phyloP scores from a whole-genome alignment of 2,888 invertebrate genomes.

The Xestia sexstrigata region DNA sequence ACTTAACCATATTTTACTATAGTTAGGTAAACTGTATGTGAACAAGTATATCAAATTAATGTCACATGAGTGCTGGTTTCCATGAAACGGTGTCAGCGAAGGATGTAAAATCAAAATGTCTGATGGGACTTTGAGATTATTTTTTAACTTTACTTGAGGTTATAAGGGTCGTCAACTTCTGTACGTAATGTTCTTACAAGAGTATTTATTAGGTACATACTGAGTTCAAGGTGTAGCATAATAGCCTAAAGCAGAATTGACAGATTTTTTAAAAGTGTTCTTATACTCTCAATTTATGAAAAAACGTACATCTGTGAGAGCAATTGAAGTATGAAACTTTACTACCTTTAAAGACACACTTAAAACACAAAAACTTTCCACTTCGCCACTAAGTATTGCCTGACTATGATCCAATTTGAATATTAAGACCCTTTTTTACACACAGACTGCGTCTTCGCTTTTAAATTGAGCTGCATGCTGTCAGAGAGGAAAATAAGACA shows the following conservation, averaged over 20 bases:
- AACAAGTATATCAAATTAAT: conserved; percentile 29
- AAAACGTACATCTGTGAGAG: not conserved
- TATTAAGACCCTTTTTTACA: not conserved
- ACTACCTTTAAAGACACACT: not conserved
- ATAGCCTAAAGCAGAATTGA: not conserved
- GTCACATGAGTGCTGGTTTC: conserved; percentile 36
- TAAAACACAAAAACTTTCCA: not conserved
- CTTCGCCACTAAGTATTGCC: not conserved
- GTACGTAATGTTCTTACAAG: conserved; percentile 11
- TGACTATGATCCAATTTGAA: not conserved
- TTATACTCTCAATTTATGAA: not conserved
- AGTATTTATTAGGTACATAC: not conserved
- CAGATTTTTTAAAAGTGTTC: not conserved
- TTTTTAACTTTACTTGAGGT: conserved; percentile 5
- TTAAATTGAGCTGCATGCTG: not conserved
- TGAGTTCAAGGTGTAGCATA: not conserved
- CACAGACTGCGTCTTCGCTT: not conserved
- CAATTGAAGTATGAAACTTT: not conserved
- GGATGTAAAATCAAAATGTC: conserved; percentile 21
- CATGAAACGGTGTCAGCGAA: conserved; percentile 9
- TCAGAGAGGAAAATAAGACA: not conserved
- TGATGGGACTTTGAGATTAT: conserved; percentile 36
- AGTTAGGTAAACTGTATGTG: not conserved
- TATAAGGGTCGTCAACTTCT: not conserved
- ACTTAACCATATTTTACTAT: not conserved